phyloP scores from a whole-genome alignment of 1,140 invertebrate genomes.

The fruit fly (Drosophila melanogaster) region Release_6_plus_ISO1_MT NT_033779.5:2935501-2936000 shows the following conservation, averaged over 20 bases:
- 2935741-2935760: neutral
- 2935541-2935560: slow-evolving; percentile 12
- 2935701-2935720: neutral
- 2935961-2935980: slow-evolving; percentile 7
- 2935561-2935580: slow-evolving; percentile 16
- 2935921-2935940: slow-evolving; percentile 1
- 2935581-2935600: slow-evolving; percentile 26
- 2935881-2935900: slow-evolving; percentile 11
- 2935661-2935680: slow-evolving; percentile 1
- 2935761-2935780: no score
- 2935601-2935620: slow-evolving; percentile 28
- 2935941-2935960: neutral
- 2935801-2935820: neutral
- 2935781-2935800: neutral
- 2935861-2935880: slow-evolving; percentile 21
- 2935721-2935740: neutral
- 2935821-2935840: slow-evolving; percentile 16
- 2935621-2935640: slow-evolving; percentile 8
- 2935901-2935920: neutral
- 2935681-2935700: neutral
- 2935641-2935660: slow-evolving; percentile 3
- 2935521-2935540: slow-evolving; percentile 40
- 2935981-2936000: slow-evolving; percentile 41
- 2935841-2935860: slow-evolving; percentile 15
- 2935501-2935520: slow-evolving; percentile 34